These are phyloP conservation scores for Adelosebastes latens DNA, from an alignment of 2,797 vertebrate genomes.

Conservation along the genomic window DNA sequence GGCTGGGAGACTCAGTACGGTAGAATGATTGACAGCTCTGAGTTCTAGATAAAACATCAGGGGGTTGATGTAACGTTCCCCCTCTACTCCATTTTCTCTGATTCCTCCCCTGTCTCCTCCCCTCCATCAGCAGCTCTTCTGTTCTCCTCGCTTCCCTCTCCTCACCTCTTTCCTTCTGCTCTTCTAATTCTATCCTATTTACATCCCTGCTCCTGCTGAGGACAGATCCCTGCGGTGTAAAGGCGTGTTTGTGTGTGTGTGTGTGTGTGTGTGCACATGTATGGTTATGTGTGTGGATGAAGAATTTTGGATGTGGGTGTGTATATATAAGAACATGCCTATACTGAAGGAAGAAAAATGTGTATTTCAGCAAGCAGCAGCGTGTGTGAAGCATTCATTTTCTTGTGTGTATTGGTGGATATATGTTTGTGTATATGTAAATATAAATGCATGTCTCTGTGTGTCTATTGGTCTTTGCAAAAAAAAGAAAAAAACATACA, in stretches of 20 bases:
- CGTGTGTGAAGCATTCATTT: neutral
- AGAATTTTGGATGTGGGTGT: neutral
- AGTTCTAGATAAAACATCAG: constrained; percentile 31
- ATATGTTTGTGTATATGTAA: neutral
- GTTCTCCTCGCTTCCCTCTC: neutral
- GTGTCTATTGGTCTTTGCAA: neutral
- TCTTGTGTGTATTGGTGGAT: neutral
- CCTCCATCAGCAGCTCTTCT: constrained; percentile 15
- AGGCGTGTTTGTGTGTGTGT: neutral
- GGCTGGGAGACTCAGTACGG: neutral
- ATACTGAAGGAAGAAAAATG: neutral
- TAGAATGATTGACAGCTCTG: constrained; percentile 35
- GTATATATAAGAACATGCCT: neutral
- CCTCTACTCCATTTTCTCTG: constrained; percentile 16
- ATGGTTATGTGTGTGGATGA: neutral
- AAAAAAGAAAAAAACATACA: neutral
- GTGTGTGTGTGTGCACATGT: neutral
- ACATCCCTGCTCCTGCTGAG: constrained; percentile 19
- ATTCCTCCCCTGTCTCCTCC: constrained; percentile 32
- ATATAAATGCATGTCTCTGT: neutral
- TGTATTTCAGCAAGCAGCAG: neutral
- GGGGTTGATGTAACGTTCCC: constrained; percentile 39
- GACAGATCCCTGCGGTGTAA: constrained; percentile 4
- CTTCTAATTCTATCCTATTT: constrained; percentile 39
- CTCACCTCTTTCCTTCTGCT: neutral